Base-by-base conservation (phyloP, 2,888 invertebrate species). In the Gerris lacustris region DNA sequence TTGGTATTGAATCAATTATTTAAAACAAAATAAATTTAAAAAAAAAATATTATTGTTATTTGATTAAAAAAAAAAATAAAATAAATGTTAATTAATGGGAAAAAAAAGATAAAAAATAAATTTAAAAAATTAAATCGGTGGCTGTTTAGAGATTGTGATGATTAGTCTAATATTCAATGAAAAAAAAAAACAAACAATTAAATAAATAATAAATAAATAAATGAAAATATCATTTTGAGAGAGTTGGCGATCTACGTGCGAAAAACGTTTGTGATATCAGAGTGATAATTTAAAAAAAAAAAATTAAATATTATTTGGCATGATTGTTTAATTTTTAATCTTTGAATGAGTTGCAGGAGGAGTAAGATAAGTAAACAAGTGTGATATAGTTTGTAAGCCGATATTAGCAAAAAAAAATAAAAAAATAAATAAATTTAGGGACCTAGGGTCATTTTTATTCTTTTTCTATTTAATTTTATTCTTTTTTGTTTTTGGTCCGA, bases 1-100 rank as follows among this genome's bases (percentile, higher is more conserved):
- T 74, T 69, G 73, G 73, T 70, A 70, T 69, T 70, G 67, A 9
- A 31, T 66, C 17, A 9, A 66, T 9, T n/a, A 17, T n/a, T 18
- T 66, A 55, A 55, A 55, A 55, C 55, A 11, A 55, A 55, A 11
- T 55, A 55, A 55, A 55, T 4, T 9, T 55, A 4, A 55, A 11
- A 11, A 55, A 55, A 55, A 11, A 11, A 11, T 47, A 7, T 47
- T 55, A 15, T 9, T 55, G 11, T 9, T 55, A 11, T 55, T 55
- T 55, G 15, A 55, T 11, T 15, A 55, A 55, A 15, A 55, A 31
- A 31, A 31, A 55, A 15, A 55, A 55, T 4, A 2, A 55, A 55
- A 55, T 55, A 55, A 55, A 55, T 55, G 55, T 55, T 55, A 11
- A 55, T 15, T 55, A 55, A 55, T 55, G 55, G 15, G 55, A 11